Conservation (phyloP, 2,888 invertebrate genomes). For the Octonoba sinensis region DNA sequence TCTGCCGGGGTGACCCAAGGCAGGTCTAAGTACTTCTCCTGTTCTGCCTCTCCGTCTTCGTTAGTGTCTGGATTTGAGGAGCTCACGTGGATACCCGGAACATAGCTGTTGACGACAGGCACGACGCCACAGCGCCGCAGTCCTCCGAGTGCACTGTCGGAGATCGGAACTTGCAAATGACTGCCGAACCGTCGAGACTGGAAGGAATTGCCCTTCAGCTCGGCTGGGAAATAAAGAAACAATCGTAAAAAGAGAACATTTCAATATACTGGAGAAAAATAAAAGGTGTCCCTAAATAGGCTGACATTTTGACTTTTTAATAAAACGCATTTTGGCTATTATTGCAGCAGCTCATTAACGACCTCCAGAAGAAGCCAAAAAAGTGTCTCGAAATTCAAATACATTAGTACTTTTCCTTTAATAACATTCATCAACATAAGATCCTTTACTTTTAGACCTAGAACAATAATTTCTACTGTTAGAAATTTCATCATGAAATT, state of each 20-base stretch:
- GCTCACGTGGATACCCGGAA: conserved; percentile 69
- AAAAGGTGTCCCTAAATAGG: no score
- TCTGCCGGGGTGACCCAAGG: conserved; percentile 66
- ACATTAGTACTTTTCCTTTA: no score
- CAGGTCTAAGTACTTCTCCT: conserved; percentile 65
- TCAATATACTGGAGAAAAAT: no score
- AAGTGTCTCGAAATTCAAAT: no score
- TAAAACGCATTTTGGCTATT: no score
- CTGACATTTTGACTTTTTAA: no score
- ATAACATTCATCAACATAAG: no score
- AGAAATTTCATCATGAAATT: no score
- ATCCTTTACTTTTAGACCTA: no score
- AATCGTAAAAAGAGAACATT: not conserved
- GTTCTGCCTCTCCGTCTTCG: conserved; percentile 57
- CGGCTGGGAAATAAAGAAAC: conserved; percentile 21
- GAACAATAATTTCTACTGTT: no score
- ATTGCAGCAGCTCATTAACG: no score
- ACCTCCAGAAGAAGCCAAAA: no score
- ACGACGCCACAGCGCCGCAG: conserved; percentile 85
- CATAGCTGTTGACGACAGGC: conserved; percentile 94
- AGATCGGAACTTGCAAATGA: conserved; percentile 52
- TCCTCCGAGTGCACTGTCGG: conserved; percentile 22
- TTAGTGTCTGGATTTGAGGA: conserved; percentile 40
- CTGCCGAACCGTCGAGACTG: conserved; percentile 39
- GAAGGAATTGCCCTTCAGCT: conserved; percentile 39